phyloP scores from a whole-genome alignment of 2,888 invertebrate species.

The Ichneumoninae sp. region DNA sequence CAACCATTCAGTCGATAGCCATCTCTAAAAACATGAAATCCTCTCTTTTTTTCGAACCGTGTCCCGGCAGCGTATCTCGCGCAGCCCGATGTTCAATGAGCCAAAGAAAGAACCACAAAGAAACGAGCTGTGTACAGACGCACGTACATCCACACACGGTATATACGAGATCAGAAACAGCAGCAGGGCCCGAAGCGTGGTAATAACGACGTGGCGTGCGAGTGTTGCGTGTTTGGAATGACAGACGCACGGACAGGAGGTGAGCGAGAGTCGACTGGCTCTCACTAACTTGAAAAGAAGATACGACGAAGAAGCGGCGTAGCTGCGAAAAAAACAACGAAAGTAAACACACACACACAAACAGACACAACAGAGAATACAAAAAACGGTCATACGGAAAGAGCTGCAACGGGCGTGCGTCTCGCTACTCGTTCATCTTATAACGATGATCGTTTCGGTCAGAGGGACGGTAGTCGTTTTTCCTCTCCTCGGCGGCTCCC shows the following conservation, averaged over 20 bases:
- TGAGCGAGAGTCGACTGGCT: slow-evolving; percentile 73
- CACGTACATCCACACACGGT: not conserved
- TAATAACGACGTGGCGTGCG: slow-evolving; percentile 80
- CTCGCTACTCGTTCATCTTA: slow-evolving; percentile 35
- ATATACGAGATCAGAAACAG: slow-evolving; percentile 47
- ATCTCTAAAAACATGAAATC: slow-evolving; percentile 21
- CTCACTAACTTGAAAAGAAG: slow-evolving; percentile 32
- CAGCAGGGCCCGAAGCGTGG: slow-evolving; percentile 72
- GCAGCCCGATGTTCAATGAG: slow-evolving; percentile 50
- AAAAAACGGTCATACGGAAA: slow-evolving; percentile 31
- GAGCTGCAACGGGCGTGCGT: slow-evolving; percentile 15
- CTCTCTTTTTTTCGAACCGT: not conserved
- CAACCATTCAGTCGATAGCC: slow-evolving; percentile 20
- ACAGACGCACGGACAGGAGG: slow-evolving; percentile 82
- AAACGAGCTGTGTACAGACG: slow-evolving; percentile 5
- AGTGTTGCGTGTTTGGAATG: slow-evolving; percentile 81
- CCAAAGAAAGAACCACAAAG: slow-evolving; percentile 57
- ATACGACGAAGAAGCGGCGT: slow-evolving; percentile 7
- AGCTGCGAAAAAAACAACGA: slow-evolving; percentile 13
- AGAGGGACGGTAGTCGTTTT: slow-evolving; percentile 7
- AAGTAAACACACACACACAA: not conserved
- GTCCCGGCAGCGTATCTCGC: slow-evolving; percentile 12
- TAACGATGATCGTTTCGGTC: slow-evolving; percentile 50
- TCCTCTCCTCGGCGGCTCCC: not conserved
- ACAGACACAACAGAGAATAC: not conserved